phyloP scores from a whole-genome alignment of 2,888 invertebrate genomes.

The Therioaphis trifolii region DNA sequence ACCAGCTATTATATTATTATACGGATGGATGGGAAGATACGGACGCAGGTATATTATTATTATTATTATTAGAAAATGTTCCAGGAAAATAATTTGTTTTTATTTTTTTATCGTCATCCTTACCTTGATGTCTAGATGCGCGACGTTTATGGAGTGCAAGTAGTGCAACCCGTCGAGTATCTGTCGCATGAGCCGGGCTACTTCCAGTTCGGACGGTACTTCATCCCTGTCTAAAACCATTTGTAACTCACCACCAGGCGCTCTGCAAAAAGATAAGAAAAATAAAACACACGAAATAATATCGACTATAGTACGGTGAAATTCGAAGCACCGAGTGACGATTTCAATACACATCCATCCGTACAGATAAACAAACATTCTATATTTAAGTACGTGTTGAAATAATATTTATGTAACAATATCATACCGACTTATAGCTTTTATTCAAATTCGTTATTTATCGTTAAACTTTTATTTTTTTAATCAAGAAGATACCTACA shows the following conservation, averaged over 20 bases:
- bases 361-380: too few relatives aligned
- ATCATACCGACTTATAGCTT: too few relatives aligned
- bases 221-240: slow-evolving; percentile 89
- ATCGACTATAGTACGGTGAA: too few relatives aligned
- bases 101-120: slow-evolving; percentile 1
- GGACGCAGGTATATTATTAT: not conserved
- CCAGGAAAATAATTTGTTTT: not conserved
- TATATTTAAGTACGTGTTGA: too few relatives aligned
- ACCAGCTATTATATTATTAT: not conserved
- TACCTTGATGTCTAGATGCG: slow-evolving; percentile 90
- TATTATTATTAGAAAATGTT: not conserved
- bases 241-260: slow-evolving; percentile 95
- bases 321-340: too few relatives aligned
- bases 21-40: not conserved
- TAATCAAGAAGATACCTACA: too few relatives aligned
- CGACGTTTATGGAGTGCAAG: slow-evolving; percentile 91
- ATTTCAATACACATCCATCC: too few relatives aligned
- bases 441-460: too few relatives aligned
- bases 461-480: too few relatives aligned
- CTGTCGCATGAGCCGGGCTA: slow-evolving; percentile 87
- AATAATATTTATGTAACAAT: too few relatives aligned
- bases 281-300: too few relatives aligned
- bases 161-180: slow-evolving; percentile 90
- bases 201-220: slow-evolving; percentile 84
- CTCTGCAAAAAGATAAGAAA: slow-evolving; percentile 71